Base-by-base conservation (phyloP, 2,113 vertebrate genomes). In the Gasterosteus aculeatus region DNA sequence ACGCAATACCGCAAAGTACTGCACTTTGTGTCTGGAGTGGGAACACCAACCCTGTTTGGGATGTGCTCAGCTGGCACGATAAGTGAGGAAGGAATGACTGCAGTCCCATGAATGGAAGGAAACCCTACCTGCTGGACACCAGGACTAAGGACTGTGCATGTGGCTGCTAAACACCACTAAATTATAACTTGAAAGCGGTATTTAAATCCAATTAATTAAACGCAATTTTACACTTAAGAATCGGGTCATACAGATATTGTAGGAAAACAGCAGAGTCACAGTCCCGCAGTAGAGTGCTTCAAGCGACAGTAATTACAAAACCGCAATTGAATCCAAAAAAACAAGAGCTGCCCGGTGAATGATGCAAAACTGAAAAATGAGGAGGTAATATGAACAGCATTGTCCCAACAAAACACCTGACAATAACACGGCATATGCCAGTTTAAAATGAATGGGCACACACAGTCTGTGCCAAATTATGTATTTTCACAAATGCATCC, bases 291-390 rank as follows among this genome's bases (percentile, higher is more conserved):
- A n/a, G n/a, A n/a, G n/a, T n/a, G n/a, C n/a, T n/a, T n/a, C n/a
- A n/a, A n/a, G n/a, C n/a, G n/a, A n/a, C n/a, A 64, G 65, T 69
- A 88, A 82, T 89, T 87, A 85, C 58, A 66, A 77, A 80, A 68
- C 16, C 46, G 84, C 84, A 88, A 85, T 71, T 64, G 78, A 54
- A 71, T n/a, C 47, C 35, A 49, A 33, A 57, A 72, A 84, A 78
- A 26, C 22, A 26, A 65, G 18, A 80, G 70, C 49, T 10, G 19
- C 47, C 12, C 10, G 26, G 69, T 80, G 78, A 68, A 80, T 71
- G 75, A 73, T 49, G 63, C 22, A 69, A 74, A 80, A 77, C 7
- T 7, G 7, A 42, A 41, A 84, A 85, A 86, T 75, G 72, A 75
- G 72, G 72, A 53, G 39, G 54, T 64, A 83, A 80, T 80, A 79